Evolutionary conservation across 2,113 vertebrate genomes (phyloP).

Genomic region (Aphelocoma coerulescens): DNA sequence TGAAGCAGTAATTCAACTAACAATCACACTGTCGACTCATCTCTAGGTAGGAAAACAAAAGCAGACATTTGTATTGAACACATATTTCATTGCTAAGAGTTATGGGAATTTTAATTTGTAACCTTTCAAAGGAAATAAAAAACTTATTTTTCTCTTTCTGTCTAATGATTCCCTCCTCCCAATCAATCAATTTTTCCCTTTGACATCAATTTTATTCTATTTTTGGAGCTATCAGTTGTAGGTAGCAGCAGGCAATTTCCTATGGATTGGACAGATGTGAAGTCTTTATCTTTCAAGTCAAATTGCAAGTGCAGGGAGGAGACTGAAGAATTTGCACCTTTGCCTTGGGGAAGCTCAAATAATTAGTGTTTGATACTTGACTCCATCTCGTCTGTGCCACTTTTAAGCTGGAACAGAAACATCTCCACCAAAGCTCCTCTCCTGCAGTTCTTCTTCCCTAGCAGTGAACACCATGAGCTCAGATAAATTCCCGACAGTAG

Average conservation of each 20-base stretch:
- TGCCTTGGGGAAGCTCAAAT: not conserved
- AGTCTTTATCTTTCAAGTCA: not conserved
- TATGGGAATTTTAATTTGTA: constrained; percentile 31
- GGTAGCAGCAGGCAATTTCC: not conserved
- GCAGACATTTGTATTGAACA: not conserved
- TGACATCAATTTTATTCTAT: constrained; percentile 32
- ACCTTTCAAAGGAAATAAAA: constrained; percentile 34
- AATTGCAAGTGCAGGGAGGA: not conserved
- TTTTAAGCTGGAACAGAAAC: not conserved
- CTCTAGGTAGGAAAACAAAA: constrained; percentile 14
- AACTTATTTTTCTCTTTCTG: not conserved
- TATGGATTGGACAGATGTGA: not conserved
- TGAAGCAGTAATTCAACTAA: constrained; percentile 27
- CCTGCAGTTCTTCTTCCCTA: not conserved
- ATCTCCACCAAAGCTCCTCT: not conserved
- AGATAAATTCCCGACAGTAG: not conserved
- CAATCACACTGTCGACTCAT: not conserved
- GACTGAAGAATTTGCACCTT: not conserved
- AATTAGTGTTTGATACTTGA: not conserved
- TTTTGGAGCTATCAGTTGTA: not conserved
- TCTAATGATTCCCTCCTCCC: not conserved
- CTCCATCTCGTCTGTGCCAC: not conserved
- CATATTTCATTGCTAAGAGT: constrained; percentile 18
- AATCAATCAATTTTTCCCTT: not conserved
- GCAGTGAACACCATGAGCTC: not conserved